These are phyloP conservation scores for Patagioenas fasciata DNA, from an alignment of 2,113 vertebrate genomes.

Conservation along the genomic window DNA sequence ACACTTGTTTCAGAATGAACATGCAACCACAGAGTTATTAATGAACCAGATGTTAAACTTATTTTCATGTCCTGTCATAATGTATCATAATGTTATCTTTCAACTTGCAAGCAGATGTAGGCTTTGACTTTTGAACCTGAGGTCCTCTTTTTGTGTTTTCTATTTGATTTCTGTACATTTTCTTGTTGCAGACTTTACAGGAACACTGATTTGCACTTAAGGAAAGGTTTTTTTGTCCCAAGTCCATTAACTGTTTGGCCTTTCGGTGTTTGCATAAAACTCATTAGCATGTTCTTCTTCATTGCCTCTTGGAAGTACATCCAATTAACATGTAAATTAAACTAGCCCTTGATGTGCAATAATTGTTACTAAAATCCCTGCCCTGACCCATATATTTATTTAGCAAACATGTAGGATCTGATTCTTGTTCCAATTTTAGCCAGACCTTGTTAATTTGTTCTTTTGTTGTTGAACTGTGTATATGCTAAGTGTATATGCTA, in stretches of 20 bases:
- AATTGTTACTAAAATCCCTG: slow-evolving; percentile 12
- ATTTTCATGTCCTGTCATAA: neutral
- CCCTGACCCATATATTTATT: neutral
- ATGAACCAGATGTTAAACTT: neutral
- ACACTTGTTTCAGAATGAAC: neutral
- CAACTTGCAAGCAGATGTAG: neutral
- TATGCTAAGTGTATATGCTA: neutral
- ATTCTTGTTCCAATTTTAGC: neutral
- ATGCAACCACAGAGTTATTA: neutral
- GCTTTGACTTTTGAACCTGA: slow-evolving; percentile 27
- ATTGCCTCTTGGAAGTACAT: slow-evolving; percentile 31
- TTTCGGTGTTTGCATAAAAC: slow-evolving; percentile 59
- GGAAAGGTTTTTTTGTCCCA: slow-evolving; percentile 44
- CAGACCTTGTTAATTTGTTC: neutral
- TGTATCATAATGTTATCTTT: neutral
- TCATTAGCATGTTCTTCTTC: slow-evolving; percentile 62
- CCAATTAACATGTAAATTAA: slow-evolving; percentile 68
- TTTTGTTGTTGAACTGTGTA: neutral
- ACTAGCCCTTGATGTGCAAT: slow-evolving; percentile 27
- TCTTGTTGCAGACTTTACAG: neutral
- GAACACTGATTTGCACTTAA: slow-evolving; percentile 34
- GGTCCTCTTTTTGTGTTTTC: neutral
- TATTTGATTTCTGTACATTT: slow-evolving; percentile 25
- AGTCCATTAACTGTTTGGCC: slow-evolving; percentile 59
- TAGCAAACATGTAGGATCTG: neutral